Base-by-base conservation (phyloP, 2,797 vertebrate species). In the Chelon auratus region DNA sequence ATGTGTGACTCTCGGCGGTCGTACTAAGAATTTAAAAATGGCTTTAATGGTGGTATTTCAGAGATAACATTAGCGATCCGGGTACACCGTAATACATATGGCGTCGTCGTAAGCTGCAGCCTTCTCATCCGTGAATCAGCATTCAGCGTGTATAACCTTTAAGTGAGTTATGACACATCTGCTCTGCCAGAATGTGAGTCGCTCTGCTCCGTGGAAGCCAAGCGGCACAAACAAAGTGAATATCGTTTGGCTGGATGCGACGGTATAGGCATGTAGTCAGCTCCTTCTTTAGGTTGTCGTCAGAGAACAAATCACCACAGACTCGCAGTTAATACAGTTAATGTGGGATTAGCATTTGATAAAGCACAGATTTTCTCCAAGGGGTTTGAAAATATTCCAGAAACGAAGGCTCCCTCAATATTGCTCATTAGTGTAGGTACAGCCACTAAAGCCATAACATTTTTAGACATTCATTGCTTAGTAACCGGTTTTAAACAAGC, bases 131-230 rank as follows among this genome's bases (percentile, higher is more conserved):
- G 4, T 81, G 69, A 60, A 57, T 84, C 60, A 37, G 73, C 36
- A 15, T 75, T 70, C 55, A 78, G 62, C 30, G n/a, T 37, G 58
- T 72, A 39, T 72, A 55, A 66, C 56, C 65, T 76, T 52, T 72
- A 43, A 33, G 56, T 61, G 78, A 40, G 42, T 76, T 77, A 54
- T 62, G 61, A 67, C 71, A 74, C 77, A 68, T 75, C 64, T 79
- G 72, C 26, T 76, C 45, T 33, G 36, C 60, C 66, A 53, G 47
- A 68, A 53, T 47, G 39, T 18, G 60, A 58, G 54, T 43, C 0
- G 12, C 54, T 75, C 37, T 64, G 48, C 45, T 24, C 39, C 24
- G 66, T 30, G 15, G 39, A 55, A 67, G 51, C 18, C 68, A 47
- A 30, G 26, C 15, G 10, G 51, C 36, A 6, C 50, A 36, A 51